These are phyloP conservation scores for Meta bourneti DNA, from an alignment of 2,888 invertebrate species.

Conservation along the genomic window DNA sequence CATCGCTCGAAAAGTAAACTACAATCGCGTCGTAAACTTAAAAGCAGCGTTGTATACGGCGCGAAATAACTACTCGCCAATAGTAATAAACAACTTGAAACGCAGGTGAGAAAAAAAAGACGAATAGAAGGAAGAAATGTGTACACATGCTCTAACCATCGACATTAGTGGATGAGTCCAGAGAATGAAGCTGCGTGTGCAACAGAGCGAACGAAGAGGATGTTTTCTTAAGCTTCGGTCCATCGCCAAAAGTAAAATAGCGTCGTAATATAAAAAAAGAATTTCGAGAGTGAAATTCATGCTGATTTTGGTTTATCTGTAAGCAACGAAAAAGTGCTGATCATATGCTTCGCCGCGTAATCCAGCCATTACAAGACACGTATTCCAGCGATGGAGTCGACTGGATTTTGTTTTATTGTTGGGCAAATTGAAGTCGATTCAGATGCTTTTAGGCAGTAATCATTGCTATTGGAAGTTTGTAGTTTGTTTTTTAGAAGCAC, in stretches of 20 bases:
- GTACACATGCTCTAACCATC: constrained; percentile 46
- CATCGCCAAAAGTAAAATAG: constrained; percentile 33
- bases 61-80: too few relatives aligned
- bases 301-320: constrained; percentile 15
- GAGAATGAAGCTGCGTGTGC: constrained; percentile 11
- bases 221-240: constrained; percentile 22
- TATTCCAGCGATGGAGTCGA: constrained; percentile 8
- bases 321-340: constrained; percentile 53
- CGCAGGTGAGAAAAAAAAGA: not conserved
- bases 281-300: not conserved
- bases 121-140: constrained; percentile 4
- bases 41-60: not conserved
- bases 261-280: constrained; percentile 30
- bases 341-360: constrained; percentile 46
- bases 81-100: constrained; percentile 31
- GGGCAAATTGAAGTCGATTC: constrained; percentile 19
- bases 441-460: constrained; percentile 15
- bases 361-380: constrained; percentile 32
- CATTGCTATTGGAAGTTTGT: constrained; percentile 42
- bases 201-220: constrained; percentile 53
- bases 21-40: constrained; percentile 14
- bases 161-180: constrained; percentile 38
- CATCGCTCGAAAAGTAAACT: constrained; percentile 10
- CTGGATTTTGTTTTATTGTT: constrained; percentile 43
- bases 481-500: constrained; percentile 30